Percentiles rank a stretch among this genome's conserved stretches.
Conservation (phyloP, 2,888 invertebrate genomes). For the Salticus scenicus region DNA sequence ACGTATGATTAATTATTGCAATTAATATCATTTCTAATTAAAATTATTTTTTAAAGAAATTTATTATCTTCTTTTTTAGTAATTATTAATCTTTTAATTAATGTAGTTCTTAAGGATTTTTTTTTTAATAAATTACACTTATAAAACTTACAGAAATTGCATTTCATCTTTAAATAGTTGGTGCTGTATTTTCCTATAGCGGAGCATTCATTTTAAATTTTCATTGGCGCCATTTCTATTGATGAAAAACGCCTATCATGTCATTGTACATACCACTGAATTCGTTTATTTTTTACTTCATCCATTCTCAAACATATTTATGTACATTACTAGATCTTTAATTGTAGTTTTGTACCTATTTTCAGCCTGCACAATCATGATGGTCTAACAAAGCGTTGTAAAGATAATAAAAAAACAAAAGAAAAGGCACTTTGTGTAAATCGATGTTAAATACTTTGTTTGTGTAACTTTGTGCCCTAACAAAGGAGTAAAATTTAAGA, state of each 20-base stretch:
- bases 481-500: neutral
- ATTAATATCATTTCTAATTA: too few species aligned
- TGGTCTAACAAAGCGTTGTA: constrained; percentile 10
- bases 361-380: constrained; percentile 65
- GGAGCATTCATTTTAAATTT: neutral
- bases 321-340: constrained; percentile 59
- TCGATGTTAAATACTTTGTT: constrained; percentile 14
- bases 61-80: too few species aligned
- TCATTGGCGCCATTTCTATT: constrained; percentile 13
- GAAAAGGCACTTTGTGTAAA: neutral
- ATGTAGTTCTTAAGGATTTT: too few species aligned
- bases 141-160: too few species aligned
- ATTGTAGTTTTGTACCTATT: constrained; percentile 44
- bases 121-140: too few species aligned
- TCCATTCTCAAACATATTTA: constrained; percentile 26
- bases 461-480: constrained; percentile 1
- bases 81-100: too few species aligned
- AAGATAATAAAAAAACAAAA: neutral
- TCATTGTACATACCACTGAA: constrained; percentile 55
- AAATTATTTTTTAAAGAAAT: too few species aligned
- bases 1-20: too few species aligned
- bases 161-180: neutral
- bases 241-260: neutral
- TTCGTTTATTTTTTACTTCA: constrained; percentile 43
- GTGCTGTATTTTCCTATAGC: neutral